Evolutionary conservation across 1,140 invertebrate genomes (phyloP), one percentile per base, ranked within the genome.

Genomic region (Magallana ariakensis): DNA sequence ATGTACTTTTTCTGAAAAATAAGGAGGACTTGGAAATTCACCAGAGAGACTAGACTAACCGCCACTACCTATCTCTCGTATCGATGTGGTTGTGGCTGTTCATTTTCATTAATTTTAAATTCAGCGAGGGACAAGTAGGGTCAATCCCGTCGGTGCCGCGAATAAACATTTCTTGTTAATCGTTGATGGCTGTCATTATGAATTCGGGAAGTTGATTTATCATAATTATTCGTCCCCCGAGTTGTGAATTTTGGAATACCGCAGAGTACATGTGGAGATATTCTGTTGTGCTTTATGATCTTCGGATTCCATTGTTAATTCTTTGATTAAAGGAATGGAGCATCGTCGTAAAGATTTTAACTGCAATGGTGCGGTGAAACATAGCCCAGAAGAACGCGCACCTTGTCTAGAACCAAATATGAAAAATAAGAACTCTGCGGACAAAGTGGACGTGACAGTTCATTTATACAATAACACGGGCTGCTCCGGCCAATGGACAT

Each of bases 401-500:
- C 66, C 66, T 75, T 75, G 66, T 33, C 15, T 75, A 22, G 66
- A 75, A 26, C 8, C 19, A 10, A 75, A 26, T 26, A 75, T 75
- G 66, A 75, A 75, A 75, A 75, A 26, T 22, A 75, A 75, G 22
- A 75, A 75, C 26, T 75, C 66, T 75, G 7, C 26, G 22, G 80
- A 86, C 1, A 86, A 62, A 56, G 80, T 86, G 8, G 85, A 86
- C 26, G 80, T 86, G 19, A 62, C 80, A 10, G 85, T 86, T 11
- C 85, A 86, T 62, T 58, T 86, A n/a, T 62, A 81, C 54, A 58
- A 86, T 33, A 66, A 56, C 5, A 33, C 22, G 7, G 80, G 80
- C 15, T 86, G 85, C 46, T 86, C 85, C 53, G 81, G 58, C 10
- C 66, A 57, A n/a, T 91, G 90, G 90, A 89, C 86, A 9, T 86